A percentile compares a stretch with the other conserved stretches of the same genome.
phyloP scores from a whole-genome alignment of 1,140 invertebrate species.

The Drosophila yakuba region DNA sequence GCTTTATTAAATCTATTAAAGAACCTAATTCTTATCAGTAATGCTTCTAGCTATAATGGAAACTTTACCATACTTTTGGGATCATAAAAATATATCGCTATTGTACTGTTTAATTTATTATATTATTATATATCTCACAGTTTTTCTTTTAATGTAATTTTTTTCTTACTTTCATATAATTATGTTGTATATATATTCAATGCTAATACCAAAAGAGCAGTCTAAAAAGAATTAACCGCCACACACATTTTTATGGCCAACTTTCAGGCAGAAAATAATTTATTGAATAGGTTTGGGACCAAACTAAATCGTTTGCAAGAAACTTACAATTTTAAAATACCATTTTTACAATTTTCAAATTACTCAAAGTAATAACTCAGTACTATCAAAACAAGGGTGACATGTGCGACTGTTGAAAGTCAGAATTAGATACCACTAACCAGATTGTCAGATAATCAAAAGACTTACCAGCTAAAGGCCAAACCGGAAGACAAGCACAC shows the following conservation, averaged over 20 bases:
- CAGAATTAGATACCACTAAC: too few relatives aligned
- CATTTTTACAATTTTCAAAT: neutral
- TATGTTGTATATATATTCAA: neutral
- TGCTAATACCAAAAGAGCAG: neutral
- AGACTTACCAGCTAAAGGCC: slow-evolving; percentile 20
- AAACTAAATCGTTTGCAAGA: neutral
- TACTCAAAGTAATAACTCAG: slow-evolving; percentile 10
- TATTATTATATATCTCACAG: too few relatives aligned
- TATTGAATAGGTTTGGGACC: neutral
- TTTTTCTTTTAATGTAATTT: too few relatives aligned
- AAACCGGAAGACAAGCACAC: slow-evolving; percentile 15
- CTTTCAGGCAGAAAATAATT: neutral
- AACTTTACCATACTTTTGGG: neutral
- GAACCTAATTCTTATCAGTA: neutral
- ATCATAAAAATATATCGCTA: neutral
- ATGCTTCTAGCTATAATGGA: too few relatives aligned
- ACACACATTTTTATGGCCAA: neutral
- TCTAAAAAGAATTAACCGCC: too few relatives aligned
- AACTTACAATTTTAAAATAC: neutral
- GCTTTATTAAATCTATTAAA: neutral
- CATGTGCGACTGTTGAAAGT: slow-evolving; percentile 1
- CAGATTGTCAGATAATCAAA: too few relatives aligned
- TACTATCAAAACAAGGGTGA: neutral
- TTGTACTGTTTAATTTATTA: too few relatives aligned
- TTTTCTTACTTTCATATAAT: neutral